These are phyloP conservation scores for Sinhomidia bicolor DNA, from an alignment of 2,888 invertebrate species.

Conservation along the genomic window DNA sequence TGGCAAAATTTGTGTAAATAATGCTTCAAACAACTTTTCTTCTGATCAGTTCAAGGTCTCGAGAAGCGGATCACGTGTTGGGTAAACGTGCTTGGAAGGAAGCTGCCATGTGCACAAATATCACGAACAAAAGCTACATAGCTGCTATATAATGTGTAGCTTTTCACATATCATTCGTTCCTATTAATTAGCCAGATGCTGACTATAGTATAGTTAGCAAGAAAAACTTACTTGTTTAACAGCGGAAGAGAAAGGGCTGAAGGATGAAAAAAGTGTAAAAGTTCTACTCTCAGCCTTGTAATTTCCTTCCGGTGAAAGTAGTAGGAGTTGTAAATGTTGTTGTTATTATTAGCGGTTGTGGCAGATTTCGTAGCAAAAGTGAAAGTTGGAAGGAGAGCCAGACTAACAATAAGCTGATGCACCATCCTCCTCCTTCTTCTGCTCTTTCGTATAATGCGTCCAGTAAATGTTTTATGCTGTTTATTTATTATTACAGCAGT, in stretches of 20 bases:
- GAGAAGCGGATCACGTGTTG: too few relatives aligned
- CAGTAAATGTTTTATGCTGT: background rate
- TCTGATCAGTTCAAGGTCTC: too few relatives aligned
- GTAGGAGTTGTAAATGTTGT: background rate
- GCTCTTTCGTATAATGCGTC: background rate
- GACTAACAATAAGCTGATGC: constrained; percentile 32
- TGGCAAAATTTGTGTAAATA: too few relatives aligned
- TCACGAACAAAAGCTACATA: too few relatives aligned
- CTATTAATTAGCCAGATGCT: too few relatives aligned
- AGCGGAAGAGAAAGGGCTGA: background rate
- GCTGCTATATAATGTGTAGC: too few relatives aligned
- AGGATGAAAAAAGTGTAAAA: constrained; percentile 19
- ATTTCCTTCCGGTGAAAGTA: constrained; percentile 32
- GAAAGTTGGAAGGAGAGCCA: constrained; percentile 55
- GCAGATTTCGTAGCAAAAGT: background rate
- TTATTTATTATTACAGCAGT: background rate
- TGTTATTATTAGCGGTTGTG: background rate
- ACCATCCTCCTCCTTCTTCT: constrained; percentile 25
- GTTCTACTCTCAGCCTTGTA: constrained; percentile 25
- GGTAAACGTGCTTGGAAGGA: too few relatives aligned
- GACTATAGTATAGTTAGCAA: too few relatives aligned
- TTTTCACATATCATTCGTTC: too few relatives aligned
- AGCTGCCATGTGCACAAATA: too few relatives aligned
- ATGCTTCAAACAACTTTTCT: too few relatives aligned
- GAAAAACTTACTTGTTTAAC: constrained; percentile 47